Evolutionary conservation across 2,888 invertebrate species (phyloP).

Genomic region (Cerceris rybyensis): DNA sequence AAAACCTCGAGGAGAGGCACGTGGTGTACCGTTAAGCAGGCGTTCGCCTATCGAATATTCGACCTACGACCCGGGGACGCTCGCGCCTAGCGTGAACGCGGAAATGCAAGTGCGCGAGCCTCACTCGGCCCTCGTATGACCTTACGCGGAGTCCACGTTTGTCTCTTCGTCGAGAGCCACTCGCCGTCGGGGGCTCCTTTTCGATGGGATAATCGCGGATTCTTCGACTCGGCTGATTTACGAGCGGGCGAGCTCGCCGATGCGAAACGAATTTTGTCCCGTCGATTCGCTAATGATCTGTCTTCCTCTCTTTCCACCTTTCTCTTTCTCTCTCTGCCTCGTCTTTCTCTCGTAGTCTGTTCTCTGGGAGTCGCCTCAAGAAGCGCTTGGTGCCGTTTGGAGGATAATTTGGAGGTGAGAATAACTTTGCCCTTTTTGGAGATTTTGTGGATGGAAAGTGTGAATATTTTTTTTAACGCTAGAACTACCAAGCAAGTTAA

Average conservation of each 20-base stretch:
- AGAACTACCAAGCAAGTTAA: no score
- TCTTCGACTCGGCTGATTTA: constrained; percentile 42
- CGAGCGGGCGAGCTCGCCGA: constrained; percentile 35
- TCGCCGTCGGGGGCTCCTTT: constrained; percentile 29
- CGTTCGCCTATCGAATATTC: constrained; percentile 69
- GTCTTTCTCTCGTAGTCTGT: no score
- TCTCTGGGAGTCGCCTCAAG: no score
- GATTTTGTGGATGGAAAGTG: no score
- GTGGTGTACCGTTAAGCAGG: constrained; percentile 66
- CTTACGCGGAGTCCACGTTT: constrained; percentile 57
- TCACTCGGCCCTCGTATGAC: constrained; percentile 48
- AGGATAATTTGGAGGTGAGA: no score
- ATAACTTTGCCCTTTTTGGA: no score
- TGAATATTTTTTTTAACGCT: no score
- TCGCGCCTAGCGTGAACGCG: constrained; percentile 61
- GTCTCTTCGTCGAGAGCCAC: constrained; percentile 53
- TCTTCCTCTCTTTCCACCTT: no score
- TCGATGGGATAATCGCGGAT: constrained; percentile 54
- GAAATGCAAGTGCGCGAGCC: constrained; percentile 51
- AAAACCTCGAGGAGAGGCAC: constrained; percentile 64
- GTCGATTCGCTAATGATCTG: neutral
- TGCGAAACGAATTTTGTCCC: constrained; percentile 33
- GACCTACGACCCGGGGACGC: constrained; percentile 63
- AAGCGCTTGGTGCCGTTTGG: no score
- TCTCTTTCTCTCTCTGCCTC: no score